Percentiles rank a stretch among this genome's conserved stretches.
phyloP scores from a whole-genome alignment of 2,113 vertebrate species.

The Hyperoodon ampullatus region DNA sequence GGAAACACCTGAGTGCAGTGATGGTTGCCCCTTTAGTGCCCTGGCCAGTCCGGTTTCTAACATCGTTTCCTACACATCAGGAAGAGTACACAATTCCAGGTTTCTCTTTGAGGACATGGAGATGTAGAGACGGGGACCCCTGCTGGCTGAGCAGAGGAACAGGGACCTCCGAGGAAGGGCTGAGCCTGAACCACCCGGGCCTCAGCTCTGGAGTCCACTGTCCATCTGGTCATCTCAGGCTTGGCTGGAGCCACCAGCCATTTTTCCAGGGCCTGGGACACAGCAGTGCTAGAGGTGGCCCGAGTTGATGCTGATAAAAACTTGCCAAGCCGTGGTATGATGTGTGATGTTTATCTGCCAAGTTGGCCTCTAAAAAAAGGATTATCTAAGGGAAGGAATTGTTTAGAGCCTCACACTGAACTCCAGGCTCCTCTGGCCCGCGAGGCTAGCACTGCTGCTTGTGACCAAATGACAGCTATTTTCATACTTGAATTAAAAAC shows the following conservation, averaged over 20 bases:
- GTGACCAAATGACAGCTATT: slow-evolving; percentile 55
- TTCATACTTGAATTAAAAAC: slow-evolving; percentile 65
- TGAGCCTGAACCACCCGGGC: background rate
- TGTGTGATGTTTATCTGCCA: slow-evolving; percentile 80
- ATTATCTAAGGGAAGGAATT: slow-evolving; percentile 83
- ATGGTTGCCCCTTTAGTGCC: background rate
- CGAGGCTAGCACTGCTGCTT: slow-evolving; percentile 67
- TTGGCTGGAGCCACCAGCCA: slow-evolving; percentile 45
- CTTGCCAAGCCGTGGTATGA: slow-evolving; percentile 68
- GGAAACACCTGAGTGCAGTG: background rate
- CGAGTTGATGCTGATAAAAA: slow-evolving; percentile 82
- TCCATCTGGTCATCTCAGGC: background rate
- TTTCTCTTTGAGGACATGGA: background rate
- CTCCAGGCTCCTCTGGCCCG: slow-evolving; percentile 75
- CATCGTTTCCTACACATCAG: background rate
- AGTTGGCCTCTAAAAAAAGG: slow-evolving; percentile 80
- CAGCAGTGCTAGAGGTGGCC: slow-evolving; percentile 50
- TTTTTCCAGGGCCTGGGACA: slow-evolving; percentile 68
- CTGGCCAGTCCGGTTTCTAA: background rate
- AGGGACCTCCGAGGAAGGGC: no score
- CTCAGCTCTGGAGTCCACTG: slow-evolving; percentile 40
- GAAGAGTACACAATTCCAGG: background rate
- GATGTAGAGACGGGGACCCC: background rate
- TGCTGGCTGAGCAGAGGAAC: background rate
- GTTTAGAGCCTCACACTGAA: slow-evolving; percentile 72